Evolutionary conservation across 2,888 invertebrate species (phyloP).

Genomic region (Copidosoma aretas): DNA sequence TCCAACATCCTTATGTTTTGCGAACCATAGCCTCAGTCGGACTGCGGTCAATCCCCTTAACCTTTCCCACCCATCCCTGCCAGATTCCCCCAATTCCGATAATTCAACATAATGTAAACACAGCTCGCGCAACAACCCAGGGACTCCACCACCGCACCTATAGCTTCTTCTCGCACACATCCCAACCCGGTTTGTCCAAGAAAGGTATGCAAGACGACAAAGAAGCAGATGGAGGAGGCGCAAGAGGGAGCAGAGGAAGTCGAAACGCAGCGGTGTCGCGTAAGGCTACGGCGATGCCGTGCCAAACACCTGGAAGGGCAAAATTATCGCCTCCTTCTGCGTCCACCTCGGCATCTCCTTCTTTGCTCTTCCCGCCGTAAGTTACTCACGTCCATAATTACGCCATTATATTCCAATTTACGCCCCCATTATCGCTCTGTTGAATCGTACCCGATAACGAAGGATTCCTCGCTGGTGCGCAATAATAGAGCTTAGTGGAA

Average conservation of each 20-base stretch:
- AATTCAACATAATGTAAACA: not conserved
- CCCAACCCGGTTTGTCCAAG: too few species aligned
- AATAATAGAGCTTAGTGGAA: not conserved
- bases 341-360: constrained; percentile 93
- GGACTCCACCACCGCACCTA: not conserved
- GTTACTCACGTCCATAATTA: constrained; percentile 56
- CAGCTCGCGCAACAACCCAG: not conserved
- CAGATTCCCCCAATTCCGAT: not conserved
- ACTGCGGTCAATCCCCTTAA: too few species aligned
- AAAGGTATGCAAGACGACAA: too few species aligned
- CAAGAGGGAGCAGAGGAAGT: not conserved
- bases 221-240: not conserved
- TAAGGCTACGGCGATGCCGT: constrained; percentile 90
- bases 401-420: constrained; percentile 9
- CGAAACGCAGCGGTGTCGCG: not conserved
- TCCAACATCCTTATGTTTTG: too few species aligned
- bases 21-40: too few species aligned
- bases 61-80: too few species aligned
- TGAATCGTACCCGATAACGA: not conserved
- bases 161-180: too few species aligned
- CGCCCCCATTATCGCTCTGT: not conserved
- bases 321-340: constrained; percentile 92
- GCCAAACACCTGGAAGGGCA: constrained; percentile 93
- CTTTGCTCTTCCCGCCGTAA: constrained; percentile 94
- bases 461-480: not conserved